Evolutionary conservation across 2,888 invertebrate genomes (phyloP).

Genomic region (Epistrophe grossulariae): DNA sequence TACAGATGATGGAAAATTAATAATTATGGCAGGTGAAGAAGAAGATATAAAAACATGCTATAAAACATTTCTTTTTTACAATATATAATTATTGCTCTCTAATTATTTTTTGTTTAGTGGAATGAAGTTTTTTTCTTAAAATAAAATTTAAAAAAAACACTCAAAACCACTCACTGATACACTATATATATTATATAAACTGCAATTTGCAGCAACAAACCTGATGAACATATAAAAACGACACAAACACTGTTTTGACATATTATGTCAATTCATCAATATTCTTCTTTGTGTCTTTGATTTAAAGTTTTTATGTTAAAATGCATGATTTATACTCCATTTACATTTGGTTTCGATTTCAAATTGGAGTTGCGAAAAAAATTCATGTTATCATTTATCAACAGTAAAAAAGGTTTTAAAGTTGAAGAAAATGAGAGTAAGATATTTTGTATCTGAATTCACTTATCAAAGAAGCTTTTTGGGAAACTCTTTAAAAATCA

Average conservation of each 20-base stretch:
- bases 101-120: conserved; percentile 52
- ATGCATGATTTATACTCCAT: conserved; percentile 48
- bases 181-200: not conserved
- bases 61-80: conserved; percentile 39
- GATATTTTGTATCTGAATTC: not conserved
- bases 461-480: not conserved
- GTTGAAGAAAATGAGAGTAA: conserved; percentile 43
- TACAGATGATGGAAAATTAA: conserved; percentile 84
- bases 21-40: conserved; percentile 84
- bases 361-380: conserved; percentile 39
- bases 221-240: conserved; percentile 5
- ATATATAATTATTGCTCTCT: conserved; percentile 25
- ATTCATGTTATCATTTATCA: conserved; percentile 16
- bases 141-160: not conserved
- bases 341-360: conserved; percentile 25
- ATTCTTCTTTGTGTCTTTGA: conserved; percentile 40
- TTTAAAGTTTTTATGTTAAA: conserved; percentile 28
- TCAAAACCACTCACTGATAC: not conserved
- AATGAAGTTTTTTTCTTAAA: conserved; percentile 55
- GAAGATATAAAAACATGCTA: conserved; percentile 51
- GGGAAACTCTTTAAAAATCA: not conserved
- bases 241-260: conserved; percentile 33
- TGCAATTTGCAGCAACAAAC: not conserved
- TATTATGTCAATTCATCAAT: conserved; percentile 14
- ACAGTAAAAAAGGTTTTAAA: conserved; percentile 32